These are phyloP conservation scores for Perca flavescens DNA, from an alignment of 2,113 vertebrate genomes.

Conservation along the genomic window DNA sequence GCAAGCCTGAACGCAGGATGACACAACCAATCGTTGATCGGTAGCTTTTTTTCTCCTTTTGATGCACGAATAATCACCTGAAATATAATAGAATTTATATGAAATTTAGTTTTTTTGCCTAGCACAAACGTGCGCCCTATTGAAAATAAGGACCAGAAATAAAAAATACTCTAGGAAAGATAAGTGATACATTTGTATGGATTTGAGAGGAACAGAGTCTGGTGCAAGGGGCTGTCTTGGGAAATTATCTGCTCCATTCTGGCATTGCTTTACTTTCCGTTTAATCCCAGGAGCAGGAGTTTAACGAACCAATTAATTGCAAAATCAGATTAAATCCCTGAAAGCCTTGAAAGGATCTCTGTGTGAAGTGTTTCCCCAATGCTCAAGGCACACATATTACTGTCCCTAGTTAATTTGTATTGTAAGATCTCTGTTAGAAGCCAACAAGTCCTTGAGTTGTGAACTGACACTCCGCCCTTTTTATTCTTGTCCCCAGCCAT, in stretches of 20 bases:
- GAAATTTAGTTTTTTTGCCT: not conserved
- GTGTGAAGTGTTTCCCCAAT: constrained; percentile 59
- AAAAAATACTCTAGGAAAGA: constrained; percentile 32
- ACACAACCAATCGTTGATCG: not conserved
- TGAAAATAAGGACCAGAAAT: constrained; percentile 24
- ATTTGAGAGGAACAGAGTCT: constrained; percentile 58
- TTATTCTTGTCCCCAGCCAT: constrained; percentile 31
- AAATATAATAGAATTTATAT: not conserved
- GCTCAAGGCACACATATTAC: constrained; percentile 54
- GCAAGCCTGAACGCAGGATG: not conserved
- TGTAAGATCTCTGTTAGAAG: constrained; percentile 43
- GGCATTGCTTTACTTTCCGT: constrained; percentile 69
- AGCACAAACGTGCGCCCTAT: not conserved
- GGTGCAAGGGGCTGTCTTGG: constrained; percentile 46
- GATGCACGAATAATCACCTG: not conserved
- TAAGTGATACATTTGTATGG: constrained; percentile 28
- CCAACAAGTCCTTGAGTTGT: constrained; percentile 51
- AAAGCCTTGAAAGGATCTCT: constrained; percentile 67
- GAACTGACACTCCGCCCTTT: not conserved
- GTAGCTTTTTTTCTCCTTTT: not conserved
- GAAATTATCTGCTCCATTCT: constrained; percentile 64
- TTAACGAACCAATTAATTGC: constrained; percentile 80
- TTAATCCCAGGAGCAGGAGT: constrained; percentile 73
- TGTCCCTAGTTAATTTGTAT: constrained; percentile 45
- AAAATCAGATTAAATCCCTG: constrained; percentile 75